These are phyloP conservation scores for Nothobranchius furzeri DNA, from an alignment of 2,113 vertebrate genomes.

Conservation along the genomic window DNA sequence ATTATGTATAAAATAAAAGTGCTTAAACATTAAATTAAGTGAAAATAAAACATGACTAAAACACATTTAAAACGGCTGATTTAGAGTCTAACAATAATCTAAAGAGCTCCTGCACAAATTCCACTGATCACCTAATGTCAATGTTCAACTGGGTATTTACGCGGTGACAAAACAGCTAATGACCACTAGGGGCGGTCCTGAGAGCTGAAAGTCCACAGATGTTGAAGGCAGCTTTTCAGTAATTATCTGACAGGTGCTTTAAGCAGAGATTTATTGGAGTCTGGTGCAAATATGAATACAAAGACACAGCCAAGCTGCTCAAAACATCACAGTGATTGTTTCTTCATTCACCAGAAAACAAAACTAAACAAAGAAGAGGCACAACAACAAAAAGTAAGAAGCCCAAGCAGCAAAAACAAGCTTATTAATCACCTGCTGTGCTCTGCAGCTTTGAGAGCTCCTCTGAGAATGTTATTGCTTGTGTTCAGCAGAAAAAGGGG, in stretches of 20 bases:
- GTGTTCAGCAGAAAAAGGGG: conserved; percentile 53
- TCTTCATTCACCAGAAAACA: conserved; percentile 17
- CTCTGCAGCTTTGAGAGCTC: conserved; percentile 51
- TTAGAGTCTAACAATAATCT: neutral
- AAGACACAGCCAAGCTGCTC: conserved; percentile 14
- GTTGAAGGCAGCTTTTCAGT: neutral
- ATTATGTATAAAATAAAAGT: too few relatives aligned
- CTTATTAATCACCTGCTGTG: conserved; percentile 55
- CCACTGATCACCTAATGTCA: too few relatives aligned
- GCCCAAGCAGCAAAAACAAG: conserved; percentile 36
- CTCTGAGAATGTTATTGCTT: conserved; percentile 38
- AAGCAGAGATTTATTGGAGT: conserved; percentile 17
- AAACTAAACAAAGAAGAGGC: conserved; percentile 7
- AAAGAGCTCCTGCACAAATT: neutral
- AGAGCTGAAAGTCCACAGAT: neutral
- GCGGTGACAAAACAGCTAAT: neutral
- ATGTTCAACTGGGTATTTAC: too few relatives aligned
- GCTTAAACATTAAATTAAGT: too few relatives aligned
- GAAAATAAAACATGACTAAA: too few relatives aligned
- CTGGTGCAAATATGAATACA: conserved; percentile 20
- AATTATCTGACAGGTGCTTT: conserved; percentile 24
- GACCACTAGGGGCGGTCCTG: conserved; percentile 58
- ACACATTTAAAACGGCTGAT: neutral
- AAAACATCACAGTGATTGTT: neutral
- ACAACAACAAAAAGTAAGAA: conserved; percentile 17